Conservation (phyloP, 2,888 invertebrate species). For the Mythimna lalbum region DNA sequence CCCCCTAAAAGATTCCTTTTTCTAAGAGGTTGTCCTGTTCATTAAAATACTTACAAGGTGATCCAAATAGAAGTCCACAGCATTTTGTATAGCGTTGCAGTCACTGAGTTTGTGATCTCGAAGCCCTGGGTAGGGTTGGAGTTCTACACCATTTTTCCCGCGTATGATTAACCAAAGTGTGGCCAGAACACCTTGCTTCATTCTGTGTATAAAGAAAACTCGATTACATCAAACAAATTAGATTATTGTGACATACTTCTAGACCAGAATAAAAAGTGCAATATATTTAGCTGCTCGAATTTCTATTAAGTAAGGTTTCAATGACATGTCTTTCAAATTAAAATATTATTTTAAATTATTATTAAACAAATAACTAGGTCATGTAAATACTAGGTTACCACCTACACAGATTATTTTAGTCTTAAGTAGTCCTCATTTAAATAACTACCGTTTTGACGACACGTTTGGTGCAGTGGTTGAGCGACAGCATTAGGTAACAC, state of each 20-base stretch:
- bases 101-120: constrained; percentile 92
- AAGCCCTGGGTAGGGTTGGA: constrained; percentile 92
- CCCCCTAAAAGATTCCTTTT: background rate
- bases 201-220: constrained; percentile 69
- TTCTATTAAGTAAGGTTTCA: constrained; percentile 6
- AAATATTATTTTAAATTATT: background rate
- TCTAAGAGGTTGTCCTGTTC: background rate
- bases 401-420: background rate
- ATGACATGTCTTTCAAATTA: constrained; percentile 1
- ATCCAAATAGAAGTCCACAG: constrained; percentile 92
- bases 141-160: constrained; percentile 70
- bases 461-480: too few species aligned
- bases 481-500: too few species aligned
- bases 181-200: constrained; percentile 92
- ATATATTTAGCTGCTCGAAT: background rate
- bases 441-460: background rate
- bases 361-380: constrained; percentile 10
- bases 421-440: background rate
- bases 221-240: background rate
- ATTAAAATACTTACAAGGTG: constrained; percentile 73
- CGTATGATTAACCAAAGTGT: constrained; percentile 89
- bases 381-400: background rate
- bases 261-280: background rate
- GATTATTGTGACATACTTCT: background rate
- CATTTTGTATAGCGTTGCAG: constrained; percentile 92